Evolutionary conservation across 1,140 invertebrate genomes (phyloP).

Genomic region (Drosophila dunni): DNA sequence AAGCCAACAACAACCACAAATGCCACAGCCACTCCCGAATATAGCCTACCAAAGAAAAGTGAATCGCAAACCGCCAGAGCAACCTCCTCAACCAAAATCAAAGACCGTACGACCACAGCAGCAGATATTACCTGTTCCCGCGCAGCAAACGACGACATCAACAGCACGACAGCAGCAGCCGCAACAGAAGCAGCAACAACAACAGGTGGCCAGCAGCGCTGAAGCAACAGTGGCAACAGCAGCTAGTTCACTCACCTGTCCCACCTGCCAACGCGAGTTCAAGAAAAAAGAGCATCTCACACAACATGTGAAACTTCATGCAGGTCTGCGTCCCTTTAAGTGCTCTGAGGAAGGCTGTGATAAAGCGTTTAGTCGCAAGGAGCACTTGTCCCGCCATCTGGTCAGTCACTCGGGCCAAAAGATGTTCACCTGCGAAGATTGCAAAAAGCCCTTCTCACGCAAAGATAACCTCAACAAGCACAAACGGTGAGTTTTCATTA

Average conservation of each 20-base stretch:
- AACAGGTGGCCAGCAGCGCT: constrained; percentile 3
- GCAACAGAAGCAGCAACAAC: constrained; percentile 23
- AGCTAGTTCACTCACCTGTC: constrained; percentile 48
- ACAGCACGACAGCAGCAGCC: constrained; percentile 21
- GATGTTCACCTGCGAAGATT: constrained; percentile 90
- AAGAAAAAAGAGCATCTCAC: constrained; percentile 90
- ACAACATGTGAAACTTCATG: constrained; percentile 90
- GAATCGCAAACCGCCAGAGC: constrained; percentile 29
- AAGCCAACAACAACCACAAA: too few relatives aligned
- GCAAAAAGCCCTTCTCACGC: constrained; percentile 90
- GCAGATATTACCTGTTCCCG: constrained; percentile 45
- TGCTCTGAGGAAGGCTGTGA: constrained; percentile 87
- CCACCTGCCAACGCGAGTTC: constrained; percentile 89
- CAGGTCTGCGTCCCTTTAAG: constrained; percentile 88
- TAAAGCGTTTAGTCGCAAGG: constrained; percentile 90
- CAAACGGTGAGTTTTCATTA: constrained; percentile 82
- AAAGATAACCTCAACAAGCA: constrained; percentile 92
- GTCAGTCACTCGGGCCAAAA: constrained; percentile 91
- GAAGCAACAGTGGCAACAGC: constrained; percentile 28
- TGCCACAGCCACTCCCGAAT: constrained; percentile 19
- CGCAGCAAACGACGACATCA: background rate
- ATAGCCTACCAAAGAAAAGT: constrained; percentile 40
- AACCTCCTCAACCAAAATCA: constrained; percentile 7
- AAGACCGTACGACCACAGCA: constrained; percentile 31
- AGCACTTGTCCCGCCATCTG: constrained; percentile 89